These are phyloP conservation scores for Glaucidium brasilianum DNA, from an alignment of 2,113 vertebrate genomes.

Conservation along the genomic window DNA sequence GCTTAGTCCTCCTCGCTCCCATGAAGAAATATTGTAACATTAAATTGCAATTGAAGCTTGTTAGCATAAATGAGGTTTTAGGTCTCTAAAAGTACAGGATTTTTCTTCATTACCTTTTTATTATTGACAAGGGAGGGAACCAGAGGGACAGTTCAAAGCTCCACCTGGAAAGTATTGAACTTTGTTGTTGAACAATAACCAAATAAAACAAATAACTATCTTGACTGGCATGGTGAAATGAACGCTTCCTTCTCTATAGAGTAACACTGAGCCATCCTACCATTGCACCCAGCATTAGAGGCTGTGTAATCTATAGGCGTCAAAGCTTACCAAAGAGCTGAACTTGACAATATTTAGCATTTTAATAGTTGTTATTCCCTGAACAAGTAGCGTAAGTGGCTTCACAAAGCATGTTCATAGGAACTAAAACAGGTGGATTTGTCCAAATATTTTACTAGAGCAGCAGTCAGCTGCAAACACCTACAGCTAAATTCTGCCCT, in stretches of 20 bases:
- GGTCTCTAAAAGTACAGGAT: conserved; percentile 69
- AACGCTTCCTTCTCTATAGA: conserved; percentile 49
- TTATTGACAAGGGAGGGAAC: conserved; percentile 67
- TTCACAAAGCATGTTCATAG: not conserved
- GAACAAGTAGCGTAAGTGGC: not conserved
- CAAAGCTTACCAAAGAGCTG: conserved; percentile 15
- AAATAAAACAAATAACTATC: conserved; percentile 77
- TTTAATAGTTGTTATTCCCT: not conserved
- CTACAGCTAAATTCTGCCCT: not conserved
- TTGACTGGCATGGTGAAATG: conserved; percentile 51
- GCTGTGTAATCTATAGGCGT: not conserved
- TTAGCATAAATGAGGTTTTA: conserved; percentile 68
- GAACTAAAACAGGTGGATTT: not conserved
- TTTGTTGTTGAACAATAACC: conserved; percentile 73
- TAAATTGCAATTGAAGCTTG: conserved; percentile 62
- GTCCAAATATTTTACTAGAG: not conserved
- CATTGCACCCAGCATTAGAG: not conserved
- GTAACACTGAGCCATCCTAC: not conserved
- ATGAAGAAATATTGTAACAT: conserved; percentile 66
- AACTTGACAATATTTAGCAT: not conserved
- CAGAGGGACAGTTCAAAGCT: conserved; percentile 52
- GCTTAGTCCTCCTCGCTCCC: conserved; percentile 63
- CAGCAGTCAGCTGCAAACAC: conserved; percentile 7
- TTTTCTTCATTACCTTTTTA: conserved; percentile 79
- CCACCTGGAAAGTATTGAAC: conserved; percentile 67